phyloP scores from a whole-genome alignment of 2,113 vertebrate genomes.

The Ctenomys sociabilis region DNA sequence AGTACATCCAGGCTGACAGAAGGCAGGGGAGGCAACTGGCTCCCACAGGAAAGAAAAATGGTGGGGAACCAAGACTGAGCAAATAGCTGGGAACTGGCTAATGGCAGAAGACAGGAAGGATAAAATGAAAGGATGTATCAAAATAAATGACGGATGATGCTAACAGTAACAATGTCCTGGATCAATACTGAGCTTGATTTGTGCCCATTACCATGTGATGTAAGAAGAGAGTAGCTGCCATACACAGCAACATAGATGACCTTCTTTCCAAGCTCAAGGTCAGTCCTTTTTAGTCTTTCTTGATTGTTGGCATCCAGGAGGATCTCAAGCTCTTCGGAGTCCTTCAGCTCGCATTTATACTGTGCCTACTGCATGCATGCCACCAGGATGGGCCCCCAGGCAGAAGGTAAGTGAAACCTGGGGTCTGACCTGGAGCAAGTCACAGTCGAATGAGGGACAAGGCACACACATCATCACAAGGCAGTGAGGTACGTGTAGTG shows the following conservation, averaged over 20 bases:
- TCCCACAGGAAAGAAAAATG: neutral
- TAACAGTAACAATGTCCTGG: too few species aligned
- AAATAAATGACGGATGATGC: neutral
- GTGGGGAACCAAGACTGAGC: neutral
- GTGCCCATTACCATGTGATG: neutral
- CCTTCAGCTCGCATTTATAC: neutral
- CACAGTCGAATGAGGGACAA: neutral
- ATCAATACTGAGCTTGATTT: neutral
- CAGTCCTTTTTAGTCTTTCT: neutral
- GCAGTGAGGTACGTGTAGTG: neutral
- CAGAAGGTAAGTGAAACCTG: neutral
- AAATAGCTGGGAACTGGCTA: neutral
- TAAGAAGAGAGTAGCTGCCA: neutral
- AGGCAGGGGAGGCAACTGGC: slow-evolving; percentile 3
- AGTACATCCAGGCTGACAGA: slow-evolving; percentile 29
- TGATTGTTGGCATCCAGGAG: neutral
- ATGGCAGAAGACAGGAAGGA: neutral
- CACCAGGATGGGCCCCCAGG: neutral
- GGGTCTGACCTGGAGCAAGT: neutral
- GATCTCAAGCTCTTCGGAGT: neutral
- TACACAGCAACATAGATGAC: neutral
- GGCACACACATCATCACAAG: too few species aligned
- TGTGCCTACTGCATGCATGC: neutral
- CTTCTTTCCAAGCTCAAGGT: neutral
- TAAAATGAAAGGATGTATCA: neutral